Percentiles rank a stretch among this genome's conserved stretches.
phyloP scores from a whole-genome alignment of 2,797 vertebrate species.

The Xerus rutilus region DNA sequence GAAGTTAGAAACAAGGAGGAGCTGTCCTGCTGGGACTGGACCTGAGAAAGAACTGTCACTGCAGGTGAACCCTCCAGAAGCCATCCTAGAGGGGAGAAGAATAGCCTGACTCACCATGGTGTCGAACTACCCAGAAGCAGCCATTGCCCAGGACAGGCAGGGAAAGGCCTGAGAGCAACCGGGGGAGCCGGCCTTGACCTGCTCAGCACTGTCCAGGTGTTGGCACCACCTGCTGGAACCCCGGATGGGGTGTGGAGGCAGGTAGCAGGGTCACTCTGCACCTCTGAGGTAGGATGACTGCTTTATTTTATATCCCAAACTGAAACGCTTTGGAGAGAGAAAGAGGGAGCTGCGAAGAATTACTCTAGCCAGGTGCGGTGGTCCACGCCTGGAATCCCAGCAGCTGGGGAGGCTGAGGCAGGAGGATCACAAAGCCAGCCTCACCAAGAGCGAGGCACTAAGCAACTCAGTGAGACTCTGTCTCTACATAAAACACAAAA shows the following conservation, averaged over 20 bases:
- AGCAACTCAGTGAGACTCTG: no score
- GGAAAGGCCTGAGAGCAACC: neutral
- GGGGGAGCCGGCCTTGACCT: neutral
- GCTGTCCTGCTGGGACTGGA: neutral
- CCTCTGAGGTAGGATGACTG: no score
- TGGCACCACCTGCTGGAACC: neutral
- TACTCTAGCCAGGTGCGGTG: no score
- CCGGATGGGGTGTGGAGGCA: neutral
- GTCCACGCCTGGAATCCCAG: no score
- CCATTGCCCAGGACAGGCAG: neutral
- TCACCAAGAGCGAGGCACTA: no score
- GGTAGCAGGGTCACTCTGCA: no score
- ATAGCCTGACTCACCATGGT: neutral
- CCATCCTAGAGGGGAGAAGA: neutral
- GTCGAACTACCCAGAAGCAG: neutral
- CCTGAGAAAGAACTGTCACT: neutral
- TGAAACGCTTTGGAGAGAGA: neutral
- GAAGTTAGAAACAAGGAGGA: neutral
- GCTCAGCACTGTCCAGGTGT: neutral
- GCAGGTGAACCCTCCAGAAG: neutral
- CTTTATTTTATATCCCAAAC: neutral
- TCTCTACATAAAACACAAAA: no score
- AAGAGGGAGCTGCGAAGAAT: neutral
- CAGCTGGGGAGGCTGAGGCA: no score
- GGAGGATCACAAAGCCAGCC: no score